phyloP scores from a whole-genome alignment of 2,113 vertebrate genomes.

The Muntiacus muntjak region DNA sequence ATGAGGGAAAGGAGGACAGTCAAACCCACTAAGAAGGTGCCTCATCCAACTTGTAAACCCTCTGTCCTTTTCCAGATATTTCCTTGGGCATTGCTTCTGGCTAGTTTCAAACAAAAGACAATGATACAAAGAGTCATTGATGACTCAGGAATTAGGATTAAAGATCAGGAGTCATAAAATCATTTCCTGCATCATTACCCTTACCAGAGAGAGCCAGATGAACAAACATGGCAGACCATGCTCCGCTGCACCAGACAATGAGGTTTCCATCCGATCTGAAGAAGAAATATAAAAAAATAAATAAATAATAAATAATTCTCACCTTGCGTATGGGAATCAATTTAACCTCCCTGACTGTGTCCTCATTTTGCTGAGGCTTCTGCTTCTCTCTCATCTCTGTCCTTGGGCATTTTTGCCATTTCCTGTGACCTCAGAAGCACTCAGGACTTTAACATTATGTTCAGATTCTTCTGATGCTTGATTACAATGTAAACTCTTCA shows the following conservation, averaged over 20 bases:
- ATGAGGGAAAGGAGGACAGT: not conserved
- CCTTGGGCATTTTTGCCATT: not conserved
- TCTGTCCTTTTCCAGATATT: not conserved
- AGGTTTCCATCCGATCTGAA: not conserved
- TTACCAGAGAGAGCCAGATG: conserved; percentile 8
- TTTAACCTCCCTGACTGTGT: not conserved
- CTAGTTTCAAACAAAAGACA: not conserved
- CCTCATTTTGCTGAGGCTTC: not conserved
- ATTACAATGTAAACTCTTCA: not conserved
- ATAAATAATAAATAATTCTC: not conserved
- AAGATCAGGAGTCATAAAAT: conserved; percentile 5
- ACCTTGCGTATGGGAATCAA: not conserved
- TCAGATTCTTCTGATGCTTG: not conserved
- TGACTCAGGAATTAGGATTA: conserved; percentile 37
- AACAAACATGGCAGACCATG: not conserved
- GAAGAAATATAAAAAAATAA: not conserved
- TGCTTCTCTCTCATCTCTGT: not conserved
- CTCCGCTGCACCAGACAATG: not conserved
- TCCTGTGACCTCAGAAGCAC: not conserved
- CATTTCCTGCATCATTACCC: conserved; percentile 26
- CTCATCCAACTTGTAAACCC: not conserved
- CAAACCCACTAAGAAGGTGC: not conserved
- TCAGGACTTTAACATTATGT: not conserved
- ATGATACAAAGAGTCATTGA: not conserved
- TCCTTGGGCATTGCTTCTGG: not conserved